Evolutionary conservation across 2,888 invertebrate genomes (phyloP), one percentile per base, ranked within the genome.

Genomic region (Gandaritis pyraliata): DNA sequence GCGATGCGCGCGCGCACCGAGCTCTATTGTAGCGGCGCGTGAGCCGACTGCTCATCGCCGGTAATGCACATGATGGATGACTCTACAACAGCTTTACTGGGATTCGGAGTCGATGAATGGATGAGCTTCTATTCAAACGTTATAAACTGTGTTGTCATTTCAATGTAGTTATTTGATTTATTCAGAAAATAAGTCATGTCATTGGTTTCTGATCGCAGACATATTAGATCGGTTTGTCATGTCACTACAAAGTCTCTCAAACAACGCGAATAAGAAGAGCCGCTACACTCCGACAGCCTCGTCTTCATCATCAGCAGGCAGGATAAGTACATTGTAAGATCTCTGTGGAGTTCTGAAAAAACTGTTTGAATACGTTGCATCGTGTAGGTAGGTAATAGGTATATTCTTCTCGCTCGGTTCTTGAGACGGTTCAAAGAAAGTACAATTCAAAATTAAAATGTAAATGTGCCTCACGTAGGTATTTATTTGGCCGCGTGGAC

Each of bases 1-100:
- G 70, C 55, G 62, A 69, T 69, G 71, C 71, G 63, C 64, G 18
- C 64, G 61, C 61, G 66, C 56, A 58, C 59, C 13, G 30, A 16
- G 15, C 61, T 47, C 58, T 59, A 68, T 70, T 68, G 67, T 64
- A 68, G 13, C 50, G 57, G 53, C 61, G 64, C 71, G 71, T 70
- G 70, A 54, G 51, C 23, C 0, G 70, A 60, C 58, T 70, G 50
- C 65, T 66, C 68, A 68, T 63, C 39, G 43, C 36, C 41, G 2
- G 12, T 67, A 67, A 67, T 69, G 60, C 38, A 10, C 18, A n/a
- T 50, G 60, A 61, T 61, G 63, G 55, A 58, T 58, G 13, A 52
- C 18, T 59, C 39, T 23, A 23, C 46, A 58, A 39, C n/a, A 33
- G 15, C 58, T 46, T 58, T 58, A 55, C 58, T n/a, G 43, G 38